A percentile compares a stretch with the other conserved stretches of the same genome.
phyloP scores from a whole-genome alignment of 2,797 vertebrate genomes.

The Vespertilio murinus region DNA sequence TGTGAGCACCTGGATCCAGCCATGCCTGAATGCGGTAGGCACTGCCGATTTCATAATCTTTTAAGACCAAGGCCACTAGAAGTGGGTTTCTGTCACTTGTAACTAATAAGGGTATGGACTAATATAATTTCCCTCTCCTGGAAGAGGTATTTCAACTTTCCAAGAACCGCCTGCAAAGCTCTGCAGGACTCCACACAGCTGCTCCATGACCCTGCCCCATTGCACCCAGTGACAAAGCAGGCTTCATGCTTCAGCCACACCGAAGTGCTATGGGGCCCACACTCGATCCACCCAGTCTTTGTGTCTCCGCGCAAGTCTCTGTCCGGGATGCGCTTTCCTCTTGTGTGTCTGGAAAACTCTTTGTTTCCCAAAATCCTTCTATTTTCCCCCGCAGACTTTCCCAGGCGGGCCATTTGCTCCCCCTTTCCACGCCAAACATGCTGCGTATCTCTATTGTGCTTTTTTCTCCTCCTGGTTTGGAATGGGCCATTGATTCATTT shows the following conservation, averaged over 20 bases:
- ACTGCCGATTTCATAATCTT: background rate
- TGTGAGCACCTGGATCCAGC: background rate
- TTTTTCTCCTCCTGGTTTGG: background rate
- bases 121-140: background rate
- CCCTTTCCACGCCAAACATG: background rate
- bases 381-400: background rate
- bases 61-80: background rate
- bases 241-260: background rate
- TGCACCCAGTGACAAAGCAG: accelerated
- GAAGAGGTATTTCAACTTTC: background rate
- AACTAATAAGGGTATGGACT: background rate
- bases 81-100: background rate
- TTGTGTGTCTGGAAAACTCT: background rate
- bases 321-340: background rate
- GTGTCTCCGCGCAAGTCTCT: accelerated
- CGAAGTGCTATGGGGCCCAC: background rate
- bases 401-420: background rate
- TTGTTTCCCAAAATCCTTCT: background rate
- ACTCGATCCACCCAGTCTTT: background rate
- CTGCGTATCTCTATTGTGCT: background rate
- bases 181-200: no score
- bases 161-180: background rate
- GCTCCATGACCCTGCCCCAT: background rate
- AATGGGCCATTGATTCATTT: background rate
- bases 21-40: background rate